phyloP scores from a whole-genome alignment of 2,113 vertebrate genomes.

The Picathartes gymnocephalus region DNA sequence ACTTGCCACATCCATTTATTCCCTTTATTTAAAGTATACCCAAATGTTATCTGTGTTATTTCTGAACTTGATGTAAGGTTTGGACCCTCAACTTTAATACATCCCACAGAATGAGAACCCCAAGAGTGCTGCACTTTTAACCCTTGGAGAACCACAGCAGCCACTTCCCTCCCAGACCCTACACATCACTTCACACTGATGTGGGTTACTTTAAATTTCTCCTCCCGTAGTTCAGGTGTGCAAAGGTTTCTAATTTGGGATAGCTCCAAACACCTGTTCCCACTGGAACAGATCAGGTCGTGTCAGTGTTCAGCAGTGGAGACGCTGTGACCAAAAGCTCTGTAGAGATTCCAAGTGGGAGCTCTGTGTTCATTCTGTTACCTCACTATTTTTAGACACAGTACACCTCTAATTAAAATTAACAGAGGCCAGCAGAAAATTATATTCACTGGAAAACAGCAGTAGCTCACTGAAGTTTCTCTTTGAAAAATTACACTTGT shows the following conservation, averaged over 20 bases:
- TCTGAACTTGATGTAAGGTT: not conserved
- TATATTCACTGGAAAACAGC: not conserved
- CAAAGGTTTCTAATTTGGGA: not conserved
- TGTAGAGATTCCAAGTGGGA: not conserved
- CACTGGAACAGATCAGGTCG: not conserved
- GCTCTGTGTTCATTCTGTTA: not conserved
- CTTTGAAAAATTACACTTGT: not conserved
- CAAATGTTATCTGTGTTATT: not conserved
- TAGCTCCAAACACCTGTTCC: not conserved
- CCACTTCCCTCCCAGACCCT: not conserved
- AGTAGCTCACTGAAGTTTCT: not conserved
- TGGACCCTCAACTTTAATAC: not conserved
- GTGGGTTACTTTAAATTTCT: not conserved
- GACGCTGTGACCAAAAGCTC: not conserved
- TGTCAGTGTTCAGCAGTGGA: not conserved
- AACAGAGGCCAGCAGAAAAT: not conserved
- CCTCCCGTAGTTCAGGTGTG: not conserved
- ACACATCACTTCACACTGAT: not conserved
- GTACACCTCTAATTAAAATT: not conserved
- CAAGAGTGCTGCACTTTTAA: not conserved
- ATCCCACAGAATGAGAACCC: not conserved
- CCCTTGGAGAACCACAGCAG: not conserved
- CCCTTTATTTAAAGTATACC: not conserved
- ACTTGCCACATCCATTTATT: not conserved
- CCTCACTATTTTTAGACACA: not conserved